These are phyloP conservation scores for Rhinolophus sinicus DNA, from an alignment of 2,113 vertebrate genomes.

Conservation along the genomic window DNA sequence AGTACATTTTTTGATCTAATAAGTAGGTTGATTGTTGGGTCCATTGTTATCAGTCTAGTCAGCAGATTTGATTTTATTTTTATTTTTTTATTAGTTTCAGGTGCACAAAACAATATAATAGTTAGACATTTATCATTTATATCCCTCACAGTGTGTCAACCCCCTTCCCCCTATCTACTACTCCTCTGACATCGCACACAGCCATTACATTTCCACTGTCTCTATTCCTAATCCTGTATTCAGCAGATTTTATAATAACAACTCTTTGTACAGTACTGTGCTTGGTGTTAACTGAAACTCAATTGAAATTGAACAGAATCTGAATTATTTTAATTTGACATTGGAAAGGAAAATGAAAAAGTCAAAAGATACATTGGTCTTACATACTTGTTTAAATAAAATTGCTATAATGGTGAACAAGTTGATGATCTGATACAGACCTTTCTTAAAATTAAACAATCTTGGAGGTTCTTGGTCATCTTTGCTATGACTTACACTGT, in stretches of 20 bases:
- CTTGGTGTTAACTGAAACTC: background rate
- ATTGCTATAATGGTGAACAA: background rate
- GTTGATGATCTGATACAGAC: background rate
- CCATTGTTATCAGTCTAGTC: background rate
- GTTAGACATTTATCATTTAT: too few species aligned
- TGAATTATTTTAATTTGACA: constrained; percentile 19
- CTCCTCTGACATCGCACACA: too few species aligned
- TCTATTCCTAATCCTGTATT: background rate
- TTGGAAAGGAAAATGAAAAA: background rate
- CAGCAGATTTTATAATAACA: background rate
- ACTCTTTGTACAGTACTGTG: background rate
- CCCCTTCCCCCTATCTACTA: too few species aligned
- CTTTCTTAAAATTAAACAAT: background rate
- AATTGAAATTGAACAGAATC: background rate
- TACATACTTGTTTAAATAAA: background rate
- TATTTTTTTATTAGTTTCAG: too few species aligned
- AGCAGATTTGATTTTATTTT: background rate
- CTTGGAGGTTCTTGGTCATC: background rate
- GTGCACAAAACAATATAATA: too few species aligned
- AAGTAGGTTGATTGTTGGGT: background rate
- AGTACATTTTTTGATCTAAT: background rate
- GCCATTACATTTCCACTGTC: too few species aligned
- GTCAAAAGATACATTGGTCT: background rate
- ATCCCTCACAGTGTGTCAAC: too few species aligned
- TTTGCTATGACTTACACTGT: background rate